Conservation (phyloP, 2,113 vertebrate species). For the Myiozetetes cayanensis region DNA sequence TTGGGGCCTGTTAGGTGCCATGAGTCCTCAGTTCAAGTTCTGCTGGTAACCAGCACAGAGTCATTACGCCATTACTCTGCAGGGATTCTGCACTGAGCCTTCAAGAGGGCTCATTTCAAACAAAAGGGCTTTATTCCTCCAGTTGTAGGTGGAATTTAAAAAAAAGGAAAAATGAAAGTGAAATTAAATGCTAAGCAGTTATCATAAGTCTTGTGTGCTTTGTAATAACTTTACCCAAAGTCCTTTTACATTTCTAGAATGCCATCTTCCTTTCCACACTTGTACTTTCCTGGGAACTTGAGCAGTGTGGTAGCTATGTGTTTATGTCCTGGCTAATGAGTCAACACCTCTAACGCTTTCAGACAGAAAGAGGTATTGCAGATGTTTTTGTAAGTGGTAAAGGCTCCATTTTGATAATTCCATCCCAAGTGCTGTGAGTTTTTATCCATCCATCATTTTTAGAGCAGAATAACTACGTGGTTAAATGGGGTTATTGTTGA, state of each 20-base stretch:
- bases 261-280: not conserved
- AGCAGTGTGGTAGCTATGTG: not conserved
- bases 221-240: not conserved
- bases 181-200: not conserved
- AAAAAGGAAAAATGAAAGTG: not conserved
- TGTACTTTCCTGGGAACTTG: not conserved
- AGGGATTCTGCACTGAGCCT: not conserved
- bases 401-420: not conserved
- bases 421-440: not conserved
- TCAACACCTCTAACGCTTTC: not conserved
- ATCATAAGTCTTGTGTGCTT: not conserved
- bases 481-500: not conserved
- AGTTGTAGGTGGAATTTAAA: not conserved
- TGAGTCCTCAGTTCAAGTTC: not conserved
- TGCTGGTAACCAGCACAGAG: not conserved
- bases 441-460: not conserved
- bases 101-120: not conserved
- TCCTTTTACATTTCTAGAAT: not conserved
- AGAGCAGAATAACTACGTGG: not conserved
- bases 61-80: not conserved
- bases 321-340: not conserved
- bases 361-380: not conserved
- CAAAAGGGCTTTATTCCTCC: not conserved
- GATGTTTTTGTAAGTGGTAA: not conserved
- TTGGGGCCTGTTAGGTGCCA: not conserved